Base-by-base conservation (phyloP, 2,797 vertebrate species). In the Apogon hyalosoma region DNA sequence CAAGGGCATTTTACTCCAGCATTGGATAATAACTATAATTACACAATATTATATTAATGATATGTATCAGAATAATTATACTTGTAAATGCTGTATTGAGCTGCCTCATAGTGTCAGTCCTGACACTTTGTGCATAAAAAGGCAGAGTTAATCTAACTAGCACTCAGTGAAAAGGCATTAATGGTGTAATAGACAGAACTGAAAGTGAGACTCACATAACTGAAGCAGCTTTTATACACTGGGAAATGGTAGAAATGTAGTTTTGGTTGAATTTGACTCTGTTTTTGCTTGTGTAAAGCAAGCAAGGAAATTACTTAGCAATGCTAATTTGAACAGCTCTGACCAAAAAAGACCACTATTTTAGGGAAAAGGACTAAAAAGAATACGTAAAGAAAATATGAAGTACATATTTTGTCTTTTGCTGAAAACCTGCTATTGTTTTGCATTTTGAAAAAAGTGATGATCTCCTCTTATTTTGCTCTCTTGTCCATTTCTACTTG, bases 21-120 rank as follows among this genome's bases (percentile, higher is more conserved):
- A 43, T 60, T 68, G 39, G 41, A 53, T 79, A 76, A 85, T 65
- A 58, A 58, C 57, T 59, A 56, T 73, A 64, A 82, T 80, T 67
- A 58, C 6, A 31, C 18, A 60, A 82, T 10, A 82, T 74, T 70
- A 60, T 45, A 55, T 55, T 55, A 75, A 74, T 79, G 67, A 54
- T 11, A 75, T 43, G 11, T 73, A 60, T 73, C 38, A 47, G 49
- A 52, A 72, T 71, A 56, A 82, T 85, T 80, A 21, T 58, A 79
- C 19, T 54, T 74, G 52, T 53, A 68, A 76, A 72, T 73, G 63
- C 11, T 65, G 50, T 41, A 46, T 70, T 60, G 12, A 39, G 52
- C 31, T 4, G 8, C 45, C 18, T n/a, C 28, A 14, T 6, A n/a
- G 36, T 48, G 52, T 59, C 63, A 56, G 18, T 24, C 28, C 28